These are phyloP conservation scores for Scophthalmus maximus DNA, from an alignment of 2,113 vertebrate genomes.

Conservation along the genomic window DNA sequence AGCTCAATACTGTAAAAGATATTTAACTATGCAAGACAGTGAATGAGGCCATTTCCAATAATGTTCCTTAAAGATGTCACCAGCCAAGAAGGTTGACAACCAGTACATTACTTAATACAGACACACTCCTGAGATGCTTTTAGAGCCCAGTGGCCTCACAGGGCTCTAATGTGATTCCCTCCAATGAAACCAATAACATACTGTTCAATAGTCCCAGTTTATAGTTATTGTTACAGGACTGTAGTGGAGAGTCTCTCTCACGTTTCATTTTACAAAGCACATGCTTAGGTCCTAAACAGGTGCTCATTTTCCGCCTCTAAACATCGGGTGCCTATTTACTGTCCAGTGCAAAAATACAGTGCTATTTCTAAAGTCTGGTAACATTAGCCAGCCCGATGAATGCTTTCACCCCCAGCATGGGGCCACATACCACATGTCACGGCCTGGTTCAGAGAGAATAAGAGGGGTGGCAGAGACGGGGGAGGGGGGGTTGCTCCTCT, in stretches of 20 bases:
- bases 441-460: slow-evolving; percentile 45
- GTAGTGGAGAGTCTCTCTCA: slow-evolving; percentile 30
- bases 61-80: not conserved
- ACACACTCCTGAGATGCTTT: not conserved
- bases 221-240: slow-evolving; percentile 41
- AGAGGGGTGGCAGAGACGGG: slow-evolving; percentile 27
- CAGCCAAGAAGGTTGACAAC: not conserved
- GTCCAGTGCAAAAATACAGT: slow-evolving; percentile 29
- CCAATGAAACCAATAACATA: slow-evolving; percentile 33
- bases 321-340: slow-evolving; percentile 44
- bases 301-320: slow-evolving; percentile 58
- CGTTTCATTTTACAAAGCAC: slow-evolving; percentile 59
- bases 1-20: not conserved
- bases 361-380: slow-evolving; percentile 74
- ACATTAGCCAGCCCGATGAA: slow-evolving; percentile 73
- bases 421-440: slow-evolving; percentile 61
- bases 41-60: not conserved
- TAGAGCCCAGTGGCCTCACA: slow-evolving; percentile 12
- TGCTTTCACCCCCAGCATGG: slow-evolving; percentile 43
- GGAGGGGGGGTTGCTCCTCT: slow-evolving; percentile 4
- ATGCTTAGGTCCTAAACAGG: slow-evolving; percentile 55
- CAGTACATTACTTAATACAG: not conserved
- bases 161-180: slow-evolving; percentile 1
- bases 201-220: slow-evolving; percentile 3
- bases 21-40: not conserved